phyloP scores from a whole-genome alignment of 2,888 invertebrate genomes.

The Thysanoteuthis rhombus region DNA sequence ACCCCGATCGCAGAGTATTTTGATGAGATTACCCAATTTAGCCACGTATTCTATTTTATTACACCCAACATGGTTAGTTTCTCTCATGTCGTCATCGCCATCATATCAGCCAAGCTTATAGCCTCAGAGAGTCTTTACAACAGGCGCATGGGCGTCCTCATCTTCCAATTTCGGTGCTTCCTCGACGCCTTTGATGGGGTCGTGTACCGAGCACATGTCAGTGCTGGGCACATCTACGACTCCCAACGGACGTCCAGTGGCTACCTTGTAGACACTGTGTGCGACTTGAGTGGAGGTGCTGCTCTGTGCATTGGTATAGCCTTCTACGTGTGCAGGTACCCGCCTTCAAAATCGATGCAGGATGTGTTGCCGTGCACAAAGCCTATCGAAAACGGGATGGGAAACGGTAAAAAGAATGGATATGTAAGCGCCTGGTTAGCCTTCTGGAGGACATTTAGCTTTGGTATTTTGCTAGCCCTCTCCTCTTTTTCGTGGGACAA shows the following conservation, averaged over 20 bases:
- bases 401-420: constrained; percentile 1
- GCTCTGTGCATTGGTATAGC: constrained; percentile 69
- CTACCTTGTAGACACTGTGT: constrained; percentile 84
- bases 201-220: constrained; percentile 78
- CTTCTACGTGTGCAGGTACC: constrained; percentile 43
- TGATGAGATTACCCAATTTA: constrained; percentile 76
- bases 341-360: constrained; percentile 34
- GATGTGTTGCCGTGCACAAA: constrained; percentile 33
- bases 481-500: constrained; percentile 57
- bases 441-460: constrained; percentile 55
- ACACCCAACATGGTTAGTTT: constrained; percentile 87
- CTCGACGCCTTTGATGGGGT: constrained; percentile 88
- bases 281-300: constrained; percentile 78
- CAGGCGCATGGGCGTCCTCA: constrained; percentile 78
- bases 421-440: constrained; percentile 35
- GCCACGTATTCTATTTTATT: constrained; percentile 71
- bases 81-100: constrained; percentile 81
- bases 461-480: constrained; percentile 48
- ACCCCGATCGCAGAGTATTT: constrained; percentile 81
- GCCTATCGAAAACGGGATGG: constrained; percentile 19
- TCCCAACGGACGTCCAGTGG: constrained; percentile 78
- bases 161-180: constrained; percentile 84
- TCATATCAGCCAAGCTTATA: constrained; percentile 80
- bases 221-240: constrained; percentile 40
- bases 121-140: constrained; percentile 79